Evolutionary conservation across 2,888 invertebrate genomes (phyloP).

Genomic region (Drosophila barbarae): DNA sequence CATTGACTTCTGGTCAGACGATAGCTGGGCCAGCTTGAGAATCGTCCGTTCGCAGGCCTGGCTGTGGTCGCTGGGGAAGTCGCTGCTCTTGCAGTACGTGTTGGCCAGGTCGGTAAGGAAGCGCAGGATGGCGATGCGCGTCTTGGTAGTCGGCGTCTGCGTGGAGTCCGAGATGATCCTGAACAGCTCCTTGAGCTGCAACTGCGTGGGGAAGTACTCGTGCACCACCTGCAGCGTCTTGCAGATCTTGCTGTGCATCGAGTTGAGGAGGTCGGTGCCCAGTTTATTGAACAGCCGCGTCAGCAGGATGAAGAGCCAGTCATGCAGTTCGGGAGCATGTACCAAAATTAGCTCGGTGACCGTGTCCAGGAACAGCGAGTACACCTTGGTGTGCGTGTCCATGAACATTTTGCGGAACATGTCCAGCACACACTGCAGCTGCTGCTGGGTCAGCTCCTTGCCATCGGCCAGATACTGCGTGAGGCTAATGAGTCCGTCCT

Average conservation of each 20-base stretch:
- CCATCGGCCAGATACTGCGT: slow-evolving; percentile 85
- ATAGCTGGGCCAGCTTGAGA: slow-evolving; percentile 86
- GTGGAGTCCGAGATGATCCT: slow-evolving; percentile 94
- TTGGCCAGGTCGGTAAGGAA: slow-evolving; percentile 87
- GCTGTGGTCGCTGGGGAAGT: slow-evolving; percentile 78
- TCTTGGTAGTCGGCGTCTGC: slow-evolving; percentile 92
- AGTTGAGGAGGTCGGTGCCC: slow-evolving; percentile 94
- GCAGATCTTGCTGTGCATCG: slow-evolving; percentile 94
- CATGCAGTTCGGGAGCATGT: slow-evolving; percentile 92
- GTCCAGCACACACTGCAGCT: slow-evolving; percentile 91
- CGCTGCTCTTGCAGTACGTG: slow-evolving; percentile 81
- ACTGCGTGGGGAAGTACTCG: slow-evolving; percentile 84
- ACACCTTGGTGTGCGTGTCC: slow-evolving; percentile 96
- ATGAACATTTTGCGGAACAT: slow-evolving; percentile 98
- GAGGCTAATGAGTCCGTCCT: slow-evolving; percentile 93
- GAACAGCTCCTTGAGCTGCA: slow-evolving; percentile 84
- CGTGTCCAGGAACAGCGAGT: slow-evolving; percentile 95
- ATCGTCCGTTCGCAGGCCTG: slow-evolving; percentile 83
- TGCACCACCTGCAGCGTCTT: slow-evolving; percentile 89
- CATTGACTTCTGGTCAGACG: slow-evolving; percentile 85
- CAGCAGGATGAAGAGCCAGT: slow-evolving; percentile 95
- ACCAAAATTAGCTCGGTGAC: slow-evolving; percentile 92
- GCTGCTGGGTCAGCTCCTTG: slow-evolving; percentile 82
- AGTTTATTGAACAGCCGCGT: slow-evolving; percentile 92
- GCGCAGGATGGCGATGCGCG: slow-evolving; percentile 87